Base-by-base conservation (phyloP, 2,113 vertebrate species). In the Proterorhinus semilunaris region DNA sequence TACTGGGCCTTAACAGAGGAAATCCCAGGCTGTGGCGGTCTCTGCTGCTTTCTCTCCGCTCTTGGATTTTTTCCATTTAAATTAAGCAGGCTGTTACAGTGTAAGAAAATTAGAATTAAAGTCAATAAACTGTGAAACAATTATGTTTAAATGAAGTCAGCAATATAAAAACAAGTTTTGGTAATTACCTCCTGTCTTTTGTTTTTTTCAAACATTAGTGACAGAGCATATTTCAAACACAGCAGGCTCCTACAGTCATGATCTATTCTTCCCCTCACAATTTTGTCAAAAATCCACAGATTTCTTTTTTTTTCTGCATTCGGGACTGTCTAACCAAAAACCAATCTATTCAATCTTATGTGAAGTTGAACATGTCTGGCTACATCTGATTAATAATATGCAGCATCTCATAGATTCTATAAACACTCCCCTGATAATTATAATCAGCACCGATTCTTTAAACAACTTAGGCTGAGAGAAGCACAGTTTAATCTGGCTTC, bases 1-100 rank as follows among this genome's bases (percentile, higher is more conserved):
- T 78, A 78, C 65, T 74, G 72, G 76, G 80, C 81, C 73, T 69
- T 27, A 62, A 78, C 65, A 66, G 81, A 88, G 83, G 76, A 88
- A 87, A 83, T 83, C 53, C 72, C 71, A 71, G 71, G 66, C 74
- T 45, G 16, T 62, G 54, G 45, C 16, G n/a, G 6, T 48, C 45
- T 44, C 7, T 8, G 6, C 45, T 54, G 7, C 45, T 45, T 6
- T 11, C 50, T n/a, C 57, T 46, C 64, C 7, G n/a, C 17, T 17
- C 27, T 13, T 11, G 12, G 12, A 13, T 36, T 57, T 12, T 12
- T 7, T 36, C 42, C 7, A n/a, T 61, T 85, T 71, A 55, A 72
- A 78, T 65, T 69, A 50, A 75, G 45, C 43, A 44, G 13, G 57
- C 53, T 49, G 63, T 62, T 10, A 8, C 55, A 16, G 57, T 66